These are phyloP conservation scores for Heliconius erato DNA, from an alignment of 2,888 invertebrate genomes.

Conservation along the genomic window DNA sequence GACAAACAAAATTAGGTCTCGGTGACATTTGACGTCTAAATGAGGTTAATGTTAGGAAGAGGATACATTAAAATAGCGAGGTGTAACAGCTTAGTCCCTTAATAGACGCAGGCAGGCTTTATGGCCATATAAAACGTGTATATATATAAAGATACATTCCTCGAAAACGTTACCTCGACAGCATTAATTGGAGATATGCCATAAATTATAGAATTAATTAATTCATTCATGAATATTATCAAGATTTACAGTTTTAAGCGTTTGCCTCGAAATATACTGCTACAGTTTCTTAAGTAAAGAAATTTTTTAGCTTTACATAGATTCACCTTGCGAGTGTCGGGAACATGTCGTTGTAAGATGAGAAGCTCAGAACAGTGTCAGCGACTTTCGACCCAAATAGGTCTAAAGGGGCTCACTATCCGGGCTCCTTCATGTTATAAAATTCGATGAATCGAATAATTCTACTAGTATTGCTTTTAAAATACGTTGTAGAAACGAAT, in stretches of 20 bases:
- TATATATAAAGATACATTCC: constrained; percentile 11
- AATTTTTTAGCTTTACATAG: background rate
- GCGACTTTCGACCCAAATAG: background rate
- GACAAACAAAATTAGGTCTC: constrained; percentile 19
- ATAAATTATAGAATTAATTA: constrained; percentile 3
- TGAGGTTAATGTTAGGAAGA: constrained; percentile 32
- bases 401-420: background rate
- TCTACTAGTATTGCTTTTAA: too few species aligned
- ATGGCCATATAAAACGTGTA: constrained; percentile 30
- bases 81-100: constrained; percentile 35
- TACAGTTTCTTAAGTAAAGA: background rate
- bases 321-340: background rate
- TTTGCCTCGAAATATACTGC: background rate
- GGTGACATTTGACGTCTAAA: constrained; percentile 31
- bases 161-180: constrained; percentile 20
- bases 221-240: constrained; percentile 4
- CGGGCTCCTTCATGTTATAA: too few species aligned
- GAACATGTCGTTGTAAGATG: background rate
- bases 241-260: background rate
- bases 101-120: constrained; percentile 29
- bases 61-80: constrained; percentile 34
- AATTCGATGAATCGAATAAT: too few species aligned
- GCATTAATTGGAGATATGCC: background rate
- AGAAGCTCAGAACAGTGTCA: background rate
- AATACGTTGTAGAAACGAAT: too few species aligned